These are phyloP conservation scores for Channa maculata DNA, from an alignment of 2,113 vertebrate species.

Conservation along the genomic window DNA sequence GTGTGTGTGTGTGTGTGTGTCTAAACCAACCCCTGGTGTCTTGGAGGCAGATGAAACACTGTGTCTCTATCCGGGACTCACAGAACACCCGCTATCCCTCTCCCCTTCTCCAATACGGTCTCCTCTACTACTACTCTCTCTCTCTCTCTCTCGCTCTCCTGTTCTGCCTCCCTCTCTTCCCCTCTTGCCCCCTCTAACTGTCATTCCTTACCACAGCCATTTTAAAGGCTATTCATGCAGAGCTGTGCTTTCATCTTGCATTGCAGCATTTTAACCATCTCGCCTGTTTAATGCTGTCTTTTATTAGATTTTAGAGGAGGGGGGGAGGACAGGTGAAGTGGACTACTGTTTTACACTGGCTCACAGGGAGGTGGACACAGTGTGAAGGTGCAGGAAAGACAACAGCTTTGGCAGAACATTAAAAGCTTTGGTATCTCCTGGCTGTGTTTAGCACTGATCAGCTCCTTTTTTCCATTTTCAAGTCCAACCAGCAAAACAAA, in stretches of 20 bases:
- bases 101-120: slow-evolving; percentile 33
- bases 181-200: slow-evolving; percentile 12
- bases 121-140: background rate
- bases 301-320: slow-evolving; percentile 54
- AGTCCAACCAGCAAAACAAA: slow-evolving; percentile 1
- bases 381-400: slow-evolving; percentile 39
- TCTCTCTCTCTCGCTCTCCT: background rate
- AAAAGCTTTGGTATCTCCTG: slow-evolving; percentile 14
- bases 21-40: slow-evolving; percentile 66
- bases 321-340: slow-evolving; percentile 51
- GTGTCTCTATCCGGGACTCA: slow-evolving; percentile 74
- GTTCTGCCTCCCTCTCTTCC: background rate
- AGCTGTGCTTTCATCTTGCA: slow-evolving; percentile 61
- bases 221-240: slow-evolving; percentile 70
- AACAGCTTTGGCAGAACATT: background rate
- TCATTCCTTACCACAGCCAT: slow-evolving; percentile 59
- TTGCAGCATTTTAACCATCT: slow-evolving; percentile 57
- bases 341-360: slow-evolving; percentile 38
- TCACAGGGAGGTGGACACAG: slow-evolving; percentile 50
- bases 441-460: background rate
- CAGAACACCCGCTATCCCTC: slow-evolving; percentile 78
- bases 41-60: slow-evolving; percentile 82
- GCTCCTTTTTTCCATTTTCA: background rate
- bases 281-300: slow-evolving; percentile 39
- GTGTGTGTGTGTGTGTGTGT: slow-evolving; percentile 21